Evolutionary conservation across 2,888 invertebrate species (phyloP), one percentile per base, ranked within the genome.

Genomic region (Vanessa cardui): DNA sequence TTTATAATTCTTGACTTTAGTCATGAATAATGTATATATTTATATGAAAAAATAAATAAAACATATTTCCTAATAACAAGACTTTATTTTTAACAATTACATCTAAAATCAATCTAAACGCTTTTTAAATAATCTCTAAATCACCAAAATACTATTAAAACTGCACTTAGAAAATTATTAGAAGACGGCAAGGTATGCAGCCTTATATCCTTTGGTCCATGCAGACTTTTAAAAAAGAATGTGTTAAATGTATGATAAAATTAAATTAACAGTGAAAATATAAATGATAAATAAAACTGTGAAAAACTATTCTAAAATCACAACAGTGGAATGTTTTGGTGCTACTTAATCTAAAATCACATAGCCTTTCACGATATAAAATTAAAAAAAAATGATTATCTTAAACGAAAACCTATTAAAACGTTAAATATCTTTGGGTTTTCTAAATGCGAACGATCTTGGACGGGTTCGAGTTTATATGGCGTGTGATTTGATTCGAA

Each of bases 301-400:
- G 82, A 75, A 75, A 72, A 76, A 76, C 81, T 88, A 88, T 74
- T 81, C 82, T 86, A 87, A 80, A 85, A 91, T 90, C 89, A 90
- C 90, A 90, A 89, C 82, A 85, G 86, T 89, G 91, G 92, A 90
- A 91, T 90, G 90, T 83, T 80, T 77, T 70, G 15, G 88, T 89
- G 89, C 85, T 80, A 78, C 90, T 89, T 90, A 91, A 69, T 81
- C 85, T 88, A 89, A 83, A 83, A 91, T 92, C 92, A 92, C 92
- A 87, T 87, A 89, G 87, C 86, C 78, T 82, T 76, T 80, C 79
- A 76, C 80, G 77, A 78, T 63, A 77, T 73, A 72, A 74, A 64
- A 64, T 70, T 76, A 75, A 78, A 81, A 79, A 80, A 81, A 74
- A 72, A 73, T 31, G 31, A 52, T 52, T 56, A 76, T 72, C 75